Conservation (phyloP, 1,140 invertebrate species). For the Lucilia sericata region DNA sequence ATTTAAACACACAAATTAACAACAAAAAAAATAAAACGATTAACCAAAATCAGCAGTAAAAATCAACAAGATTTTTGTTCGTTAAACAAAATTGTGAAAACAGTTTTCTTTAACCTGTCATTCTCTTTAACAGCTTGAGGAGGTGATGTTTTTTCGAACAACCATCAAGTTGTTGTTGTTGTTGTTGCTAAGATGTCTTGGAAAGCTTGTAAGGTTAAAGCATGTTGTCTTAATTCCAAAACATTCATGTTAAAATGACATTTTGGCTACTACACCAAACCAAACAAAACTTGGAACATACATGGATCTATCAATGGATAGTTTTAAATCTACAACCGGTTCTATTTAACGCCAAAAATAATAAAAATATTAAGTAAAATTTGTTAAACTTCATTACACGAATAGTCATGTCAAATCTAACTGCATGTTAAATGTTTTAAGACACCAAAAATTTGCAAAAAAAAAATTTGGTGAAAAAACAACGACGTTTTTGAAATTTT, state of each 20-base stretch:
- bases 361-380: neutral
- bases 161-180: neutral
- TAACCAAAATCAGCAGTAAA: no score
- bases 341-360: neutral
- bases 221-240: conserved; percentile 11
- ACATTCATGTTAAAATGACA: conserved; percentile 10
- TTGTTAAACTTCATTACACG: conserved; percentile 9
- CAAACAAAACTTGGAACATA: neutral
- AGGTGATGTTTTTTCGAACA: neutral
- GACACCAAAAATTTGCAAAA: no score
- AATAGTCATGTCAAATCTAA: conserved; percentile 18
- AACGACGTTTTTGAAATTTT: neutral
- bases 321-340: neutral
- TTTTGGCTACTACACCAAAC: neutral
- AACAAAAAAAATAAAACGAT: neutral
- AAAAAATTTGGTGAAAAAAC: no score
- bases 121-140: conserved; percentile 14
- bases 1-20: neutral
- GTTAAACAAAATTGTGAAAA: neutral
- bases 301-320: neutral
- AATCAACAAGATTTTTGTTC: neutral
- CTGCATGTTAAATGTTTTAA: neutral
- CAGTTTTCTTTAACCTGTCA: conserved; percentile 25
- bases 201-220: conserved; percentile 19
- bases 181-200: neutral